Conservation (phyloP, 2,113 vertebrate species). For the Neotoma lepida region DNA sequence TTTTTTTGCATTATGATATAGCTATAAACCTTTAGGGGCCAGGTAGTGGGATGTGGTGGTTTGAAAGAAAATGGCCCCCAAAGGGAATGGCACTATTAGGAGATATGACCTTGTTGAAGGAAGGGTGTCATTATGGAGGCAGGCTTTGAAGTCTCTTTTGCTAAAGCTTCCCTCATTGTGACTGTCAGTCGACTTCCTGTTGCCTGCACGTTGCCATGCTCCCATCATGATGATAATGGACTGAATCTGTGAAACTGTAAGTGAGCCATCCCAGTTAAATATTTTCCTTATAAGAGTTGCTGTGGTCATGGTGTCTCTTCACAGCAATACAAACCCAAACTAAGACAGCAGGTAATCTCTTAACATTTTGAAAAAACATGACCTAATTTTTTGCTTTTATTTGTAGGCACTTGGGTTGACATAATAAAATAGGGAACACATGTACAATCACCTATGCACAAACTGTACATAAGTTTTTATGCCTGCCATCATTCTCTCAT, state of each 20-base stretch:
- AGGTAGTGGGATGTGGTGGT: not conserved
- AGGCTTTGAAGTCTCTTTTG: not conserved
- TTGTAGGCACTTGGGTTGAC: conserved; percentile 25
- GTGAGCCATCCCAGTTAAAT: not conserved
- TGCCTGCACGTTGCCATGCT: not conserved
- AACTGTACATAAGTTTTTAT: not conserved
- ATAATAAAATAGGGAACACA: not conserved
- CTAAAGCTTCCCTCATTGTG: not conserved
- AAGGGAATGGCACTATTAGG: not conserved
- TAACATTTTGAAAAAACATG: not conserved
- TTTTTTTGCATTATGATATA: no score
- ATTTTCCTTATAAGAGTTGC: not conserved
- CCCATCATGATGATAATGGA: not conserved
- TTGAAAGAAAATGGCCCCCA: not conserved
- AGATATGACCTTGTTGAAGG: not conserved
- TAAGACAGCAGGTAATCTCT: not conserved
- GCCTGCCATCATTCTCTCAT: not conserved
- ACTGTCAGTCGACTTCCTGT: not conserved
- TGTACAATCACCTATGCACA: not conserved
- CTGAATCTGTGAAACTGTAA: not conserved
- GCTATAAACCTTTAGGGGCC: no score
- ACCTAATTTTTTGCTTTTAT: conserved; percentile 20
- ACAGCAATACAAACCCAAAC: not conserved
- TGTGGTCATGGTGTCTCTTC: not conserved
- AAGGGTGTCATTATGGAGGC: not conserved